phyloP scores from a whole-genome alignment of 2,888 invertebrate species.

The Ecliptopera silaceata region DNA sequence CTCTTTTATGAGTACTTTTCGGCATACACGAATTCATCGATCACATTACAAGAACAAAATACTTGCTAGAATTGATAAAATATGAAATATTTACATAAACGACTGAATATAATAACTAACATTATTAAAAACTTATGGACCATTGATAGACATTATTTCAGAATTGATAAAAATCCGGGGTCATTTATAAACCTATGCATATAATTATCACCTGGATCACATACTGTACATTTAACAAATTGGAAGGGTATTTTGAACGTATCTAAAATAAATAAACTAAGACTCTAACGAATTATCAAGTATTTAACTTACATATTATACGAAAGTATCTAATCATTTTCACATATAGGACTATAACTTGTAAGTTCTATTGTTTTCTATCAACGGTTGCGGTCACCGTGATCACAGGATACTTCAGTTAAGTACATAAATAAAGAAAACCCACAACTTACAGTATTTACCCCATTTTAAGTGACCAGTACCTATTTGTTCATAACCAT shows the following conservation, averaged over 20 bases:
- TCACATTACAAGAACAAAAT: constrained; percentile 6
- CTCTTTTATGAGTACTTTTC: constrained; percentile 72
- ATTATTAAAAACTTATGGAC: constrained; percentile 40
- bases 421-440: too few species aligned
- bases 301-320: not conserved
- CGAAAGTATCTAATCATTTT: not conserved
- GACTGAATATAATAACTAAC: constrained; percentile 31
- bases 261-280: constrained; percentile 54
- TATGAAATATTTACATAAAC: constrained; percentile 50
- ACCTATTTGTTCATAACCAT: too few species aligned
- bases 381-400: too few species aligned
- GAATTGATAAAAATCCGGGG: constrained; percentile 55
- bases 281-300: not conserved
- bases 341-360: too few species aligned
- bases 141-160: constrained; percentile 37
- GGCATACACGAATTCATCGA: constrained; percentile 36
- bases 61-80: constrained; percentile 33
- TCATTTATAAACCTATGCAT: constrained; percentile 40
- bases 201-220: constrained; percentile 71
- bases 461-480: too few species aligned
- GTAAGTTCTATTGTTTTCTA: too few species aligned
- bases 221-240: constrained; percentile 51
- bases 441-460: too few species aligned
- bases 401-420: too few species aligned
- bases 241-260: constrained; percentile 57